These are phyloP conservation scores for Stercorarius parasiticus DNA, from an alignment of 2,113 vertebrate species.

Conservation along the genomic window DNA sequence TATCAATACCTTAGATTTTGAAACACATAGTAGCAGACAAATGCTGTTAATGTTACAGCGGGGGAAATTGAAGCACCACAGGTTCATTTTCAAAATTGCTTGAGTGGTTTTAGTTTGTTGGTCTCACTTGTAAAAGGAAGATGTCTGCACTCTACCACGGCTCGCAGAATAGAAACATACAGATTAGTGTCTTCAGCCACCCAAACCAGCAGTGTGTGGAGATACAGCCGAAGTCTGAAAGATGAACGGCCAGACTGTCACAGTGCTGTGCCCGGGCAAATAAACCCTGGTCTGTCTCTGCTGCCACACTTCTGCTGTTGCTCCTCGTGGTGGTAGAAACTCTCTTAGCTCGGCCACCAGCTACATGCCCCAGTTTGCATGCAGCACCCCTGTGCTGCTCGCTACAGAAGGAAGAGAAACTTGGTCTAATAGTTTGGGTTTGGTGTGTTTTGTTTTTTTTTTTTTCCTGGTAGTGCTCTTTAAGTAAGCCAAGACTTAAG, in stretches of 20 bases:
- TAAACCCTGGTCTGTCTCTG: not conserved
- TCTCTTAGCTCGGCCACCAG: not conserved
- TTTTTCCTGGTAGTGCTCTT: not conserved
- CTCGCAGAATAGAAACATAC: not conserved
- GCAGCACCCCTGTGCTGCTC: not conserved
- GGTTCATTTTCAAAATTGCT: not conserved
- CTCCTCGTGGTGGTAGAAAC: not conserved
- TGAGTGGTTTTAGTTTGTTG: not conserved
- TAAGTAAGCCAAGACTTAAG: not conserved
- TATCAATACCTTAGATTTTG: not conserved
- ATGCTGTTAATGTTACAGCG: not conserved
- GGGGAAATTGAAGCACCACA: not conserved
- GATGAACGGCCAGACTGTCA: fast-evolving
- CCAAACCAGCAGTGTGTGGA: no score
- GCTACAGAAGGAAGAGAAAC: not conserved
- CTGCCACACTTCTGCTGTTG: not conserved
- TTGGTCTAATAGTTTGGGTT: not conserved
- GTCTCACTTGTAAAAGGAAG: not conserved
- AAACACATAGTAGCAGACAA: not conserved
- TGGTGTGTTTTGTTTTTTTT: no score
- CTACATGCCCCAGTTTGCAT: fast-evolving
- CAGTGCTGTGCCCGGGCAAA: not conserved
- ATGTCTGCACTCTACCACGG: not conserved
- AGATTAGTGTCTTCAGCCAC: not conserved
- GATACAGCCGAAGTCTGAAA: not conserved